Base-by-base conservation (phyloP, 1,140 invertebrate species). In the Leptinotarsa texana region DNA sequence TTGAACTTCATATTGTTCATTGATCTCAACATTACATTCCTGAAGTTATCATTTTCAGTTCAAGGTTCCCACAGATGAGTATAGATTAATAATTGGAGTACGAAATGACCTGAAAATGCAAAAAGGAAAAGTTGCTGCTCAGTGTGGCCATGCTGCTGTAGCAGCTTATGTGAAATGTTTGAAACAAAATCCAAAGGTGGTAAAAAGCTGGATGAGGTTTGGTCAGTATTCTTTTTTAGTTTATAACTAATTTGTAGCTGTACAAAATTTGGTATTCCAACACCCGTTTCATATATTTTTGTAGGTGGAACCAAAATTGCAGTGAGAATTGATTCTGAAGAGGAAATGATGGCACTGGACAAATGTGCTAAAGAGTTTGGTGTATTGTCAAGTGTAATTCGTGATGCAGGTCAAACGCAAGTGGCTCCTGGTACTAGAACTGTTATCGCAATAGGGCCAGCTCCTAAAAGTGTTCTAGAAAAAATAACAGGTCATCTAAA, bases 71-170 rank as follows among this genome's bases (percentile, higher is more conserved):
- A 78, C 78, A 69, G 83, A 84, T 75, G 90, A 92, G 81, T 91
- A 90, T 74, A 96, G 96, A 88, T 86, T 98, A 84, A 93, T 97
- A 2, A 84, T 98, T 65, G 92, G 97, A 24, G 93, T 97, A 3
- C 88, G 96, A 82, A 95, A 91, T 82, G 96, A 98, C 84, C 87
- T 98, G 0, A 94, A 94, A 84, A 98, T 98, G 96, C 92, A 93
- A 21, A 97, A 96, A 89, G 96, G 96, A 17, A 98, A 98, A 89
- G 91, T 95, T 63, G 96, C 94, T 47, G 94, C 96, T 4, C 96
- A 97, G 85, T 97, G 96, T 88, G 90, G 92, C 62, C 96, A 98
- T 88, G 96, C 95, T 68, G 93, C 96, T 8, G 91, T 94, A 24
- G 90, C 90, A 63, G 94, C 92, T 3, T 96, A 94, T 82, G 90